Percentiles rank a stretch among this genome's conserved stretches.
phyloP scores from a whole-genome alignment of 2,113 vertebrate species.

The Oophaga pumilio region DNA sequence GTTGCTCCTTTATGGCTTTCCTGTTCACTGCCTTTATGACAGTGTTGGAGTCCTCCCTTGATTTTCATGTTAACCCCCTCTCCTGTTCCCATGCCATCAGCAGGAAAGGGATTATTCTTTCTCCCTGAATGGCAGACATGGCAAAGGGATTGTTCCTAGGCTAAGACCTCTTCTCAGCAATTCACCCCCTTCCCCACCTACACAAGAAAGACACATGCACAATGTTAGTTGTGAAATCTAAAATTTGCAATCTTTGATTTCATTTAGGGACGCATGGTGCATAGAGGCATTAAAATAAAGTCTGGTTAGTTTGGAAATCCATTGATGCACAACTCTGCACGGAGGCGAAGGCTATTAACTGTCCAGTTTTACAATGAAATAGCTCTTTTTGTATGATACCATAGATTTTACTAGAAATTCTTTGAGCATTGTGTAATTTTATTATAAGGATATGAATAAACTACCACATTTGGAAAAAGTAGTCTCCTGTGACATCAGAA shows the following conservation, averaged over 20 bases:
- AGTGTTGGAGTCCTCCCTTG: slow-evolving; percentile 54
- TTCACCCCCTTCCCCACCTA: background rate
- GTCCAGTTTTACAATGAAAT: slow-evolving; percentile 30
- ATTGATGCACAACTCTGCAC: slow-evolving; percentile 13
- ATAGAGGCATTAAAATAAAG: background rate
- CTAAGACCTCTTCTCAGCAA: background rate
- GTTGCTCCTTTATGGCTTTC: slow-evolving; percentile 55
- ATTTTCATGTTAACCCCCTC: slow-evolving; percentile 48
- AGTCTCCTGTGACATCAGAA: background rate
- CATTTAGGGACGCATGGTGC: background rate
- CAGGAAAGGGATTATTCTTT: slow-evolving; percentile 4
- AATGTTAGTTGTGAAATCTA: background rate
- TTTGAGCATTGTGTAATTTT: slow-evolving; percentile 9
- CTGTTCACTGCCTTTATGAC: slow-evolving; percentile 52
- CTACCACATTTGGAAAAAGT: slow-evolving; percentile 23
- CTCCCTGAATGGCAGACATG: background rate
- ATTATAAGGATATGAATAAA: background rate
- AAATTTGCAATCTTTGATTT: slow-evolving; percentile 26
- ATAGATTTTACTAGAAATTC: slow-evolving; percentile 23
- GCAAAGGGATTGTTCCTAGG: background rate
- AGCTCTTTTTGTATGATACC: background rate
- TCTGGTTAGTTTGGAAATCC: background rate
- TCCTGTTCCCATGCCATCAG: slow-evolving; percentile 22
- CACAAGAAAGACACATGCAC: background rate
- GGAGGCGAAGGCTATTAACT: slow-evolving; percentile 39